Percentiles rank a stretch among this genome's conserved stretches.
phyloP scores from a whole-genome alignment of 1,140 invertebrate genomes.

The Liolophura sinensis region DNA sequence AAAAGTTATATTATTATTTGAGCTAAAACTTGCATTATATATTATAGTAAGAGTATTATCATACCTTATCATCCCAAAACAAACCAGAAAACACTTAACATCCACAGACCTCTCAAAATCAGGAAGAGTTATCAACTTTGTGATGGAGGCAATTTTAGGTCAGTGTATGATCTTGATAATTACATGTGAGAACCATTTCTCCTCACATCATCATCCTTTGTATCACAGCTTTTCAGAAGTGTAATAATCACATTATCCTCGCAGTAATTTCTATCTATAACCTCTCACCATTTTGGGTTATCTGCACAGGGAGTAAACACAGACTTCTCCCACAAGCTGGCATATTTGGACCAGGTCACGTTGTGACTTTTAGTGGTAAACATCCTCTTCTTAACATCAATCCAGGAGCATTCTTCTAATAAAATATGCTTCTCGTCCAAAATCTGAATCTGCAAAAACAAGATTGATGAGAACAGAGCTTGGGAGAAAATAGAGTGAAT shows the following conservation, averaged over 20 bases:
- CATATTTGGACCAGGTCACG: constrained; percentile 26
- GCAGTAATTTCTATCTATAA: background rate
- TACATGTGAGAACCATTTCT: too few species aligned
- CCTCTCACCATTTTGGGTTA: constrained; percentile 24
- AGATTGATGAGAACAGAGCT: background rate
- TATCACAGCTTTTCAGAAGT: too few species aligned
- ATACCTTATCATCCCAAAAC: too few species aligned
- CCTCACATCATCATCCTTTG: too few species aligned
- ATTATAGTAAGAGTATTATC: too few species aligned
- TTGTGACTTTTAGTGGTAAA: constrained; percentile 19
- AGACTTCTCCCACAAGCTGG: constrained; percentile 23
- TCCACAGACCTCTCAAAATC: too few species aligned
- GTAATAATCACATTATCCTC: background rate
- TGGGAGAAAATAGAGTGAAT: background rate
- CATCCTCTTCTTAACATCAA: constrained; percentile 8
- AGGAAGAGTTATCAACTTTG: too few species aligned
- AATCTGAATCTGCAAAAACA: constrained; percentile 14
- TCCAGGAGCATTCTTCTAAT: constrained; percentile 28
- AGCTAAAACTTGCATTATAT: too few species aligned
- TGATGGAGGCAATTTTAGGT: too few species aligned
- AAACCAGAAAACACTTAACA: too few species aligned
- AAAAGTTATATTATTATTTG: too few species aligned
- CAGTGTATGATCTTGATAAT: too few species aligned
- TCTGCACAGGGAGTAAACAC: constrained; percentile 13
- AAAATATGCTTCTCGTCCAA: constrained; percentile 22